Percentiles rank a stretch among this genome's conserved stretches.
Conservation (phyloP, 1,140 invertebrate species). For the Pogonus chalceus region DNA sequence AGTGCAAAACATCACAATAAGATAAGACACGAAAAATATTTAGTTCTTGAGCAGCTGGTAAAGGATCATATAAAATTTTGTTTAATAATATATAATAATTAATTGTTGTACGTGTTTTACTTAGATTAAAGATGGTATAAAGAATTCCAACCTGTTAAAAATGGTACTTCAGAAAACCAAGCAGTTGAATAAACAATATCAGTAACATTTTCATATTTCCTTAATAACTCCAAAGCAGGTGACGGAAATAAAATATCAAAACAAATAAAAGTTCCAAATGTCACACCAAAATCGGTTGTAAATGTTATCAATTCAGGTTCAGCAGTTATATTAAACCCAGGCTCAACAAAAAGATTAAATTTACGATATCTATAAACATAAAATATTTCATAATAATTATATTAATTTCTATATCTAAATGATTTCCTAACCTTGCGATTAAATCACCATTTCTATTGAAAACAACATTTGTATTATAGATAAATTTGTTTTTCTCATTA, state of each 20-base stretch:
- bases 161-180: slow-evolving; percentile 65
- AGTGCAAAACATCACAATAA: too few species aligned
- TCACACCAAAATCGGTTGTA: slow-evolving; percentile 69
- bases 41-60: too few species aligned
- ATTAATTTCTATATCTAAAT: not conserved
- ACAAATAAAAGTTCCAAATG: slow-evolving; percentile 66
- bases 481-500: slow-evolving; percentile 32
- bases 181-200: slow-evolving; percentile 62
- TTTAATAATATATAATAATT: too few species aligned
- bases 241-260: slow-evolving; percentile 62
- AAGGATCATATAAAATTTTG: too few species aligned
- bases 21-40: too few species aligned
- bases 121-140: too few species aligned
- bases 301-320: slow-evolving; percentile 47
- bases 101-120: too few species aligned
- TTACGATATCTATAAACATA: slow-evolving; percentile 51
- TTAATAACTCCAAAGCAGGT: slow-evolving; percentile 47
- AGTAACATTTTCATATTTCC: slow-evolving; percentile 42
- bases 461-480: slow-evolving; percentile 69
- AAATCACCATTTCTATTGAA: slow-evolving; percentile 37
- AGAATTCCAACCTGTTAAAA: slow-evolving; percentile 60
- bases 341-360: slow-evolving; percentile 49
- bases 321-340: slow-evolving; percentile 38
- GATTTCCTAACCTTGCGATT: slow-evolving; percentile 22
- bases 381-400: not conserved